Evolutionary conservation across 2,113 vertebrate species (phyloP).

Genomic region (Mastomys natalensis): DNA sequence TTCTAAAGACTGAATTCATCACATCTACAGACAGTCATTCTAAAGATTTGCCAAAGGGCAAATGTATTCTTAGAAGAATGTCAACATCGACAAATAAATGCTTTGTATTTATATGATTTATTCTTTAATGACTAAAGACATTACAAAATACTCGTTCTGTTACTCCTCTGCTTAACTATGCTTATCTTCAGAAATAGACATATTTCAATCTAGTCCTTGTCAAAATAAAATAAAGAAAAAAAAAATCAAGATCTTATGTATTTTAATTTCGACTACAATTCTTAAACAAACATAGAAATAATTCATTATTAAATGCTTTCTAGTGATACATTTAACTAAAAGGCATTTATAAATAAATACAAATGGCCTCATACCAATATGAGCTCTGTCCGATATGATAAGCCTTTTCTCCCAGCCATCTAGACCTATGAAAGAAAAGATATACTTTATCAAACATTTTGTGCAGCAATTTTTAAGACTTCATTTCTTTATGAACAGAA

Average conservation of each 20-base stretch:
- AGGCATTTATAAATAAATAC: conserved; percentile 16
- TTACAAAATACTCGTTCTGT: background rate
- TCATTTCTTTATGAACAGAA: conserved; percentile 53
- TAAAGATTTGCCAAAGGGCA: background rate
- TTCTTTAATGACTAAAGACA: conserved; percentile 15
- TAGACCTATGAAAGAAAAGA: conserved; percentile 88
- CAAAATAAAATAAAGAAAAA: conserved; percentile 13
- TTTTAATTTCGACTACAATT: conserved; percentile 16
- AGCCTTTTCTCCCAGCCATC: conserved; percentile 97
- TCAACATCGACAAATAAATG: background rate
- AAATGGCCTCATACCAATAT: conserved; percentile 92
- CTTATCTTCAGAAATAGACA: background rate
- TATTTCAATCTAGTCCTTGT: conserved; percentile 2
- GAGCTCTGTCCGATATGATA: conserved; percentile 98
- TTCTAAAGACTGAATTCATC: background rate
- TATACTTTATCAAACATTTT: conserved; percentile 22
- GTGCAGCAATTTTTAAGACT: conserved; percentile 18
- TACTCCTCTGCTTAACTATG: conserved; percentile 9
- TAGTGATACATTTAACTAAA: background rate
- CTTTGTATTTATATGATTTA: background rate
- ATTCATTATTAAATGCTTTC: conserved; percentile 14
- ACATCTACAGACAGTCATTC: background rate
- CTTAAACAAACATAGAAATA: conserved; percentile 51
- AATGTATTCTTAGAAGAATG: background rate
- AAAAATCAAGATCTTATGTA: background rate